phyloP scores from a whole-genome alignment of 1,140 invertebrate species.

The Coenobita brevimanus region DNA sequence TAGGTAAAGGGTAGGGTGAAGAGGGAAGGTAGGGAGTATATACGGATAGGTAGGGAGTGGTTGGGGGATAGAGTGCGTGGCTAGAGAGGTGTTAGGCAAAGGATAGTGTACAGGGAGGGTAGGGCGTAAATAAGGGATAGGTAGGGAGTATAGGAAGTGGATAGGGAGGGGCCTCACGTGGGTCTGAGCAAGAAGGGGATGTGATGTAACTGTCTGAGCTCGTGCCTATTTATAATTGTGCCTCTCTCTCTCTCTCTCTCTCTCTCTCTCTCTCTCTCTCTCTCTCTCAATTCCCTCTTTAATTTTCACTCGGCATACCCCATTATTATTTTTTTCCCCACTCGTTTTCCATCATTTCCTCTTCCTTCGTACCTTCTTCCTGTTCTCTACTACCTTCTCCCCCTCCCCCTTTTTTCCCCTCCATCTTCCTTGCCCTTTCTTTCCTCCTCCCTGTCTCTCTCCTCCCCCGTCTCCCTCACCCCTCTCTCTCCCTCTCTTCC shows the following conservation, averaged over 20 bases:
- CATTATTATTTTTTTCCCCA: no score
- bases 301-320: neutral
- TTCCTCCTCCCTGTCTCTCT: neutral
- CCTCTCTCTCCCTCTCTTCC: no score
- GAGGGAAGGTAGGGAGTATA: no score
- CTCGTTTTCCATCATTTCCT: neutral
- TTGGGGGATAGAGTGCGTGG: no score
- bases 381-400: neutral
- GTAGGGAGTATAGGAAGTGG: neutral
- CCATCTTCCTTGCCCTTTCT: no score
- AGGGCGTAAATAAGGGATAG: neutral
- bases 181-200: neutral
- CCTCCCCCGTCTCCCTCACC: no score
- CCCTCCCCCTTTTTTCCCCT: neutral
- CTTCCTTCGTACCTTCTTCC: neutral
- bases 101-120: no score
- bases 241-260: neutral
- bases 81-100: no score
- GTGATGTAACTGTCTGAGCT: slow-evolving; percentile 30
- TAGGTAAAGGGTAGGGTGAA: no score
- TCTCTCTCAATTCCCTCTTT: no score
- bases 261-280: neutral
- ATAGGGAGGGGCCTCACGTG: neutral
- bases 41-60: no score
- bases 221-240: slow-evolving; percentile 35